Base-by-base conservation (phyloP, 2,888 invertebrate genomes). In the Ennomos quercinarius region DNA sequence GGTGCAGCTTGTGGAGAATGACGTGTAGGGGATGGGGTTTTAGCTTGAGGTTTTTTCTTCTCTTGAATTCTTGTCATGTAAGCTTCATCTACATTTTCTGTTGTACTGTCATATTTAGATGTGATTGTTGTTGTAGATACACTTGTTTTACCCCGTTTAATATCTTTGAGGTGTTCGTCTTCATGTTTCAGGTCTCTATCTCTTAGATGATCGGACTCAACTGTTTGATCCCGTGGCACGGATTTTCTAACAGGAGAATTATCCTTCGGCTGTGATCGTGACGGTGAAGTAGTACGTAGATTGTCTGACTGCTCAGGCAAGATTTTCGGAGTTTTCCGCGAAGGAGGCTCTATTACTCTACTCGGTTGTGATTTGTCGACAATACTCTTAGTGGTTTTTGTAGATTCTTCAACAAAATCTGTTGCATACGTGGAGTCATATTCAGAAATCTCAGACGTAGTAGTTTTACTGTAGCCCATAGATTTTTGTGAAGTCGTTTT, bases 361-460 rank as follows among this genome's bases (percentile, higher is more conserved):
- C 63, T 42, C 9, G 63, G 61, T 10, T 58, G 39, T 39, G 63
- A 40, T 37, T 61, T 68, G n/a, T 58, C 65, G 43, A 64, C 57
- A n/a, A 36, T 40, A 34, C 61, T 67, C 11, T 57, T 66, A 40
- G 64, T 60, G 11, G 11, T 49, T 36, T 13, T 53, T 43, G 48
- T 64, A 50, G 53, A 55, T 10, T 58, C 68, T 57, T 64, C 17
- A 9, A 65, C 35, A 13, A 76, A 57, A 45, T 71, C 58, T 47
- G 43, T 41, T 38, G 65, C 66, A 2, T 68, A 63, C 10, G 44
- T 42, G 9, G 51, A 49, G 34, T 74, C 71, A 60, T 65, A 58
- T 51, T 68, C 70, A 40, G 68, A 44, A n/a, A 55, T 46, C 44
- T 66, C 61, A 47, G 73, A 63, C 12, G 67, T 65, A 36, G 56